Conservation (phyloP, 2,113 vertebrate species). For the Todiramphus chloris region DNA sequence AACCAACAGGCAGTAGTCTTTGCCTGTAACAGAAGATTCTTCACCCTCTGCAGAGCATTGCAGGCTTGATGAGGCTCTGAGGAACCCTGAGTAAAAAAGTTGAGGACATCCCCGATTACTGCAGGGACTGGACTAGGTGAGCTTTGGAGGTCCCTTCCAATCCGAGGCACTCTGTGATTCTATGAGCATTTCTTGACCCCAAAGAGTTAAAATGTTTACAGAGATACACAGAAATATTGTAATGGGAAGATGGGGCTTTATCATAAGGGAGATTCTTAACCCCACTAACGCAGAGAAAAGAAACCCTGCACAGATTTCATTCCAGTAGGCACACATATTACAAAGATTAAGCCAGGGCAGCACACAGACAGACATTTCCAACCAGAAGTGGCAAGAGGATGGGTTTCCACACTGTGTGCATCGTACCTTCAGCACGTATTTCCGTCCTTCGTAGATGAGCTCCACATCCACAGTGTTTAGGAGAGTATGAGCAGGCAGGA, state of each 20-base stretch:
- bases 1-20: background rate
- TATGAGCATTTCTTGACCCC: background rate
- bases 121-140: no score
- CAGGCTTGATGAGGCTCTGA: no score
- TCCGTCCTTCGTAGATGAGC: slow-evolving; percentile 95
- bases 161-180: no score
- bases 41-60: background rate
- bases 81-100: no score
- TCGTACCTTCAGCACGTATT: slow-evolving; percentile 90
- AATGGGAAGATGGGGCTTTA: background rate
- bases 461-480: slow-evolving; percentile 95
- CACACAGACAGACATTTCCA: background rate
- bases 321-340: background rate
- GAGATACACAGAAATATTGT: background rate
- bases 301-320: background rate
- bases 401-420: background rate
- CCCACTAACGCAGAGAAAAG: background rate
- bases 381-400: background rate
- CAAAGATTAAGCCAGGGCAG: background rate
- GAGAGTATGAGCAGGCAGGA: slow-evolving; percentile 93
- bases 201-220: background rate
- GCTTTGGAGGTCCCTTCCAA: no score
- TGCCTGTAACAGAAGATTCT: background rate
- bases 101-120: no score
- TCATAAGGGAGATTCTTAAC: background rate